Percentiles rank a stretch among this genome's conserved stretches.
phyloP scores from a whole-genome alignment of 2,888 invertebrate genomes.

The Lasioglossum zephyrum region DNA sequence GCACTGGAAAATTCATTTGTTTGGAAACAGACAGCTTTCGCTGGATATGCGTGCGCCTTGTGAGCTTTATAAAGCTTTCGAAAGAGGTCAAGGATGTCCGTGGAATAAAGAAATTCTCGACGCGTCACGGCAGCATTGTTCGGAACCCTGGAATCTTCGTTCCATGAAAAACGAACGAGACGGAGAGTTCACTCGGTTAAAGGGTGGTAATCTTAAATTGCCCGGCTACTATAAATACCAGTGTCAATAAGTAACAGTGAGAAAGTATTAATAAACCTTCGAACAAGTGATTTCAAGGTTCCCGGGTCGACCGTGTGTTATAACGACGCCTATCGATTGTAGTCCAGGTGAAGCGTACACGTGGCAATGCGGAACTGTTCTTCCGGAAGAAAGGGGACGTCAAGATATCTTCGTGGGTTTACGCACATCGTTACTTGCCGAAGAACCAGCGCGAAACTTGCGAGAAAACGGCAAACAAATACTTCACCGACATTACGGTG shows the following conservation, averaged over 20 bases:
- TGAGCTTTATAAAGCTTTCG: not conserved
- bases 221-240: slow-evolving; percentile 14
- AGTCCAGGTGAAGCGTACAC: slow-evolving; percentile 58
- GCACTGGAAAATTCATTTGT: not conserved
- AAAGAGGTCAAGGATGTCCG: slow-evolving; percentile 41
- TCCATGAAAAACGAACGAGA: not conserved
- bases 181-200: not conserved
- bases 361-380: slow-evolving; percentile 44
- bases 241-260: slow-evolving; percentile 19
- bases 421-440: not conserved
- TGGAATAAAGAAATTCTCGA: not conserved
- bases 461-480: not conserved
- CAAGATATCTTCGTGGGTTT: slow-evolving; percentile 31
- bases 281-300: slow-evolving; percentile 51
- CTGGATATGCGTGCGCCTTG: not conserved
- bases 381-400: slow-evolving; percentile 36
- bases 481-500: not conserved
- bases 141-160: not conserved
- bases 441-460: not conserved
- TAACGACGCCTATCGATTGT: slow-evolving; percentile 50
- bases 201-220: slow-evolving; percentile 22
- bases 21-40: not conserved
- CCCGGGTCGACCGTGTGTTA: slow-evolving; percentile 13
- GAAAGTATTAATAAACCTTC: slow-evolving; percentile 39
- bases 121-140: not conserved